Conservation (phyloP, 2,113 vertebrate species). For the Hippocampus barbouri region DNA sequence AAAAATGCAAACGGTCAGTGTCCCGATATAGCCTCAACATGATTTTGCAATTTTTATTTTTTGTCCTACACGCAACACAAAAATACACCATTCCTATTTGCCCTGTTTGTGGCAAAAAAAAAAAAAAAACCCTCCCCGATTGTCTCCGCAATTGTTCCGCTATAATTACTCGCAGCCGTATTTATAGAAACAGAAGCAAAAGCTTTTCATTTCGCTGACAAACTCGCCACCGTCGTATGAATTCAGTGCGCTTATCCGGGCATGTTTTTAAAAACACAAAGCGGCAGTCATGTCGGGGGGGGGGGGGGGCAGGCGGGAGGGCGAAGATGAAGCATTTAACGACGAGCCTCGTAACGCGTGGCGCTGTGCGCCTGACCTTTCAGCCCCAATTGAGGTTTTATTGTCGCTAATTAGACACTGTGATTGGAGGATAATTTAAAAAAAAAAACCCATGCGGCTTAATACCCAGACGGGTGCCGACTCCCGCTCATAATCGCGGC, state of each 20-base stretch:
- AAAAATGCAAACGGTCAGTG: too few relatives aligned
- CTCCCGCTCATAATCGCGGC: slow-evolving; percentile 2
- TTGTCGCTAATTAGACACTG: slow-evolving; percentile 29
- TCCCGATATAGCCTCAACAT: too few relatives aligned
- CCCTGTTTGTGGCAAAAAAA: not conserved
- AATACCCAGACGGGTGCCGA: slow-evolving; percentile 9
- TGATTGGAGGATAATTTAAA: slow-evolving; percentile 39
- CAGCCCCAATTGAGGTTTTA: slow-evolving; percentile 11
- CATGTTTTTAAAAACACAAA: not conserved
- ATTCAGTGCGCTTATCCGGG: not conserved
- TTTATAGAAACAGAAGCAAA: not conserved
- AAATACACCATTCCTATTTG: not conserved
- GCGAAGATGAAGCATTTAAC: not conserved
- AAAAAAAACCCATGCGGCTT: slow-evolving; percentile 11
- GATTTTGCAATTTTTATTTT: not conserved
- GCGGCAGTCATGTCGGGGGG: not conserved
- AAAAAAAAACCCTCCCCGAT: not conserved
- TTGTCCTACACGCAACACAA: not conserved
- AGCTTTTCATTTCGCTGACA: not conserved
- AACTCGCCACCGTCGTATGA: not conserved
- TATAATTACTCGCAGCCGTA: not conserved
- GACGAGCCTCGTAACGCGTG: not conserved
- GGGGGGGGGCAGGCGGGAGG: too few relatives aligned
- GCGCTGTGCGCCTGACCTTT: slow-evolving; percentile 17
- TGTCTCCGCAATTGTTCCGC: not conserved